phyloP scores from a whole-genome alignment of 2,888 invertebrate species.

The Lasioglossum lativentre region DNA sequence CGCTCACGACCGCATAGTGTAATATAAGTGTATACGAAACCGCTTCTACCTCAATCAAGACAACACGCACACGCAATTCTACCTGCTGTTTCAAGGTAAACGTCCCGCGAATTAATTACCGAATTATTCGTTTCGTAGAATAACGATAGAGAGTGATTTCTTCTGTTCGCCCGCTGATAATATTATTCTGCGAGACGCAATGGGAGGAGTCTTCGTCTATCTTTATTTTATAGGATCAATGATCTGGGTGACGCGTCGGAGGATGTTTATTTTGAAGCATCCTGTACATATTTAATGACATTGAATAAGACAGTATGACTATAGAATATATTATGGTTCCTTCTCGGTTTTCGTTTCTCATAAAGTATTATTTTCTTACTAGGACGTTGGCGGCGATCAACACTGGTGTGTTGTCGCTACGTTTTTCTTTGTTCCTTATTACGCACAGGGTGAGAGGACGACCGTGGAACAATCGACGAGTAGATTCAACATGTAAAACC shows the following conservation, averaged over 20 bases:
- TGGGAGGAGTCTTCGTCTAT: not conserved
- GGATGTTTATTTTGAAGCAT: not conserved
- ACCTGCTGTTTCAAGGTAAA: not conserved
- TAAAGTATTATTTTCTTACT: constrained; percentile 65
- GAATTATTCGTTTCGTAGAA: not conserved
- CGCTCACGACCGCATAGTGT: constrained; percentile 46
- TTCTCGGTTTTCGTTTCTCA: constrained; percentile 52
- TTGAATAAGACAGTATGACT: constrained; percentile 32
- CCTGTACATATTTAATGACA: constrained; percentile 20
- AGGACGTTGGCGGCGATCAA: not conserved
- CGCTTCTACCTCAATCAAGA: constrained; percentile 78
- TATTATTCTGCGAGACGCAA: no score
- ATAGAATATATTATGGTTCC: constrained; percentile 48
- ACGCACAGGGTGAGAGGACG: not conserved
- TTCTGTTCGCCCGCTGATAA: no score
- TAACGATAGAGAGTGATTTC: not conserved
- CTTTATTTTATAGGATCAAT: not conserved
- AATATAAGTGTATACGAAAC: constrained; percentile 76
- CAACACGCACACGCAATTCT: constrained; percentile 24
- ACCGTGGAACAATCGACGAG: not conserved
- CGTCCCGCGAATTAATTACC: not conserved
- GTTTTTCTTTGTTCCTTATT: not conserved
- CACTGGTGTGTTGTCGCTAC: not conserved
- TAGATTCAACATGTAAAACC: not conserved
- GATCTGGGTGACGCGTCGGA: not conserved